phyloP scores from a whole-genome alignment of 2,797 vertebrate species.

The Borostomias antarcticus region DNA sequence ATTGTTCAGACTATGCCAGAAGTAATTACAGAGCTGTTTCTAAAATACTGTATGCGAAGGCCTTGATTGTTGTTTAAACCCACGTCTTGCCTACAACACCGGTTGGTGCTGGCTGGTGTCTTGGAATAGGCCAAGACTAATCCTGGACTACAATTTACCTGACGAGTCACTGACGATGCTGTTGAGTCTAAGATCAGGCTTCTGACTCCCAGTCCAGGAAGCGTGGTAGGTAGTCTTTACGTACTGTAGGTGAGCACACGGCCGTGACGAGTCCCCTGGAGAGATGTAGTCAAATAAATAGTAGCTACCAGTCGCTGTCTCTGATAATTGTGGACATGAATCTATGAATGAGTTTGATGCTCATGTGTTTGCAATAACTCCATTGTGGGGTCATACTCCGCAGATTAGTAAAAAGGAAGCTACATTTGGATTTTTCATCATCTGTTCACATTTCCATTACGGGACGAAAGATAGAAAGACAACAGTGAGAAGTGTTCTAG shows the following conservation, averaged over 20 bases:
- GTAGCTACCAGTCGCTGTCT: no score
- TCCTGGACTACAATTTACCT: no score
- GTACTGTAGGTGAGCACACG: background rate
- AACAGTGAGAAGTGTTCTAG: background rate
- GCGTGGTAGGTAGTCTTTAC: background rate
- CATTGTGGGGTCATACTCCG: background rate
- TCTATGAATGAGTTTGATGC: background rate
- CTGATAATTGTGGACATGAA: background rate
- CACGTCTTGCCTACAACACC: background rate
- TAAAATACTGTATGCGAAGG: no score
- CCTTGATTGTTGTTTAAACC: background rate
- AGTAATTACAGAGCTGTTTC: no score
- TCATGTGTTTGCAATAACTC: background rate
- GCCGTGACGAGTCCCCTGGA: background rate
- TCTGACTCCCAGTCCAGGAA: background rate
- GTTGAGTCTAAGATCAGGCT: background rate
- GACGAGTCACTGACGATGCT: background rate
- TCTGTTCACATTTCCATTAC: background rate
- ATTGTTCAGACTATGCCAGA: background rate
- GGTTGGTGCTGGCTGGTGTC: no score
- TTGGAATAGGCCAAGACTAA: no score
- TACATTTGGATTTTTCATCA: background rate
- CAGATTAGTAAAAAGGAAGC: background rate
- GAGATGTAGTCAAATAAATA: background rate
- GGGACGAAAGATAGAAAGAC: background rate